Evolutionary conservation across 2,888 invertebrate species (phyloP), one percentile per base, ranked within the genome.

Genomic region (Steromphala cineraria): DNA sequence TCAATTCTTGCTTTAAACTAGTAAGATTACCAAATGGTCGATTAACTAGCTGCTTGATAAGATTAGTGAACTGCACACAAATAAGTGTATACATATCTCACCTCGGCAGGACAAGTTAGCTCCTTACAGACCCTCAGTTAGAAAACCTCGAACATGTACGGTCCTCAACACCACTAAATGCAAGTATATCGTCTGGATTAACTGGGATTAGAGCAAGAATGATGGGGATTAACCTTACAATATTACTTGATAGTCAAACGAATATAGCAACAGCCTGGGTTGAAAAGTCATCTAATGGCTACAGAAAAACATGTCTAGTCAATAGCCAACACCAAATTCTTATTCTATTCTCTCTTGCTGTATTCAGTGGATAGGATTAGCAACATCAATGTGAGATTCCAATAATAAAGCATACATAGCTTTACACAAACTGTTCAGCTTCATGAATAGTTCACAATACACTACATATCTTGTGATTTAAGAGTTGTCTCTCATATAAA

Each of bases 101-200:
- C 28, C 62, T 1, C 4, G 17, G 62, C 28, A 62, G 62, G 15
- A 62, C 24, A 24, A 8, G 28, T 15, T 28, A 13, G 28, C 19
- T 62, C 24, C 28, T 10, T n/a, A 21, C 2, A 1, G 19, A 56
- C 8, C 21, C 62, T 24, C 28, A 62, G 62, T 15, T 15, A 21
- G 17, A 24, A 62, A 28, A 10, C 28, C 28, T 24, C 28, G 5
- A 4, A 24, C 62, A 15, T 4, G 15, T 24, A 7, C 13, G 28
- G 28, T 28, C 24, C 17, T 15, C 28, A 62, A 13, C 24, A 28
- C 62, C 0, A 56, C n/a, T 56, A 56, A 62, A 62, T 24, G 62
- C 62, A 62, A 62, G 62, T 62, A 24, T 62, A 62, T 62, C 62
- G 62, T 62, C 62, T 62, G 62, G 62, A 62, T 62, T 62, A 62